Evolutionary conservation across 2,888 invertebrate species (phyloP), one percentile per base, ranked within the genome.

Genomic region (Muscina levida): DNA sequence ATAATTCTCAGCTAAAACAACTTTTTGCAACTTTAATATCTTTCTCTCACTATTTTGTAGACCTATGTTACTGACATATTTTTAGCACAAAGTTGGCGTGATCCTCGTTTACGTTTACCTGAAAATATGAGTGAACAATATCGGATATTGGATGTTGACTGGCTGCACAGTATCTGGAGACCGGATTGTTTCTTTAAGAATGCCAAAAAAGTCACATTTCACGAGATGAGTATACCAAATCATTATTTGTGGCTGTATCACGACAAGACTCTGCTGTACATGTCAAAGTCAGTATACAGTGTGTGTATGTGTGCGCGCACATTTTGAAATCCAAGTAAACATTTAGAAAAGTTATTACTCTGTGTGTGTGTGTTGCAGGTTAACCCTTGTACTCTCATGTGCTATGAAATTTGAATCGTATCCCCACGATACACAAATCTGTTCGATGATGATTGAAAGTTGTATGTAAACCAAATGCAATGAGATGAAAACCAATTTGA

Each of bases 131-230:
- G 96, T 87, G 96, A 97, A 87, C 96, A 97, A 87, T 97, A 97
- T 91, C 92, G 97, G 83, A 97, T 97, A 87, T 92, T 97, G 70
- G 97, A 97, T 87, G 96, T 97, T 26, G 96, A 96, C 85, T 97
- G 97, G 97, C 91, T 97, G 85, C 96, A 96, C 91, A 94, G 94
- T 89, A 97, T 97, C 88, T 97, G 97, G 97, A 92, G 97, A 76
- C 97, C 97, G 0, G 97, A 97, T 91, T 96, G 97, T 89, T 97
- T 97, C 91, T 97, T 97, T 91, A 97, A 97, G 91, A 97, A 97
- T 89, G 97, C 97, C 17, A 97, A 97, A 91, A 96, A 96, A 88
- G 97, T 93, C n/a, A 97, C 97, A 15, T 97, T 97, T 87, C 97
- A 97, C 85, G 97, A 97, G 91, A 97, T 97, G 96, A 97, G 96